Evolutionary conservation across 37 sponge, comb jelly and placozoan species (phyloP), one percentile per base, ranked within the genome.

Genomic region (Eunapius fragilis): DNA sequence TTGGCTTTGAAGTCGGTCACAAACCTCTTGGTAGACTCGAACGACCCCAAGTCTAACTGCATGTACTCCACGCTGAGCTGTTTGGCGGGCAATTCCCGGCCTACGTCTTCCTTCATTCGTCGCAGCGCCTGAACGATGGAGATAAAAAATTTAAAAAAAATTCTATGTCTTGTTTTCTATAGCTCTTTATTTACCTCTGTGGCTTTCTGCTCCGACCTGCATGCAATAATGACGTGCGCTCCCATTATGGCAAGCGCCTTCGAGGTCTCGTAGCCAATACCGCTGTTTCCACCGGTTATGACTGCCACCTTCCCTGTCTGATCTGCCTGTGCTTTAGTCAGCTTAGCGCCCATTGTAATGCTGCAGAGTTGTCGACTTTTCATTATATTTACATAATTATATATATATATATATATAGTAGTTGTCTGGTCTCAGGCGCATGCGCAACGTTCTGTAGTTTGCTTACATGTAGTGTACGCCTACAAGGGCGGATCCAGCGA

Each of bases 231-330:
- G 68, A 87, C 87, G 79, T 87, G 94, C 30, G 94, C 94, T 82
- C 94, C 94, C 88, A 94, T 69, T 33, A 70, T 7, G 19, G 94
- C 94, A 50, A 94, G 84, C 24, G 80, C 88, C 78, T 94, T 94
- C 26, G 88, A 88, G 12, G 88, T 85, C 86, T 94, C 94, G 58
- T 94, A 94, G 69, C 94, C 94, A 47, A 94, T 94, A 12, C 94
- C 94, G 76, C 88, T 84, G 80, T 94, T 94, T 24, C 94, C 91
- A 33, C 94, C 94, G 35, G 94, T 94, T 68, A 94, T 91, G 10
- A 94, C 71, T 27, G 91, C 94, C 37, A 94, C 94, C 50, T 71
- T 87, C 32, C 88, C 88, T 9, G 75, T 81, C 37, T 86, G 87
- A 37, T 94, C 94, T 4, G 84, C 91, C 25, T 78, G 74, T 23